Conservation (phyloP, 2,888 invertebrate species). For the Uloborus plumipes region DNA sequence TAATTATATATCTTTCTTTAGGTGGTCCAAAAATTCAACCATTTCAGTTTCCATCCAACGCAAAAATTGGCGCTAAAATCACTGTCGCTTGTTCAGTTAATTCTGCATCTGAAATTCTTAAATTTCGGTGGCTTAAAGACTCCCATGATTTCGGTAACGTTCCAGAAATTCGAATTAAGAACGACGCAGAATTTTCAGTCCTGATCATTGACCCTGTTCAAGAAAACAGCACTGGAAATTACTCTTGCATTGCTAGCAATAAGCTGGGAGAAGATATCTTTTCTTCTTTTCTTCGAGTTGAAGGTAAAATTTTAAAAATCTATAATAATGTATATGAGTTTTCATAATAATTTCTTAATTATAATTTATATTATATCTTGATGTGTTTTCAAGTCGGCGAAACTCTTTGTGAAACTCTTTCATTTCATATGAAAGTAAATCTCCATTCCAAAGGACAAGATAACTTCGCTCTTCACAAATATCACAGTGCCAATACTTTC, state of each 20-base stretch:
- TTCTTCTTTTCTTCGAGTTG: slow-evolving; percentile 46
- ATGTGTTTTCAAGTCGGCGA: too few relatives aligned
- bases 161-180: slow-evolving; percentile 31
- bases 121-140: slow-evolving; percentile 46
- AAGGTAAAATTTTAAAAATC: slow-evolving; percentile 41
- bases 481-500: too few relatives aligned
- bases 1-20: slow-evolving; percentile 4
- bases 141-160: slow-evolving; percentile 2
- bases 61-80: slow-evolving; percentile 22
- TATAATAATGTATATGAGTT: too few relatives aligned
- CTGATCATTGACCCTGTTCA: slow-evolving; percentile 37
- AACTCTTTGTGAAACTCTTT: too few relatives aligned
- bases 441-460: too few relatives aligned
- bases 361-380: too few relatives aligned
- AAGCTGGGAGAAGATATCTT: slow-evolving; percentile 33
- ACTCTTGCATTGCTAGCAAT: slow-evolving; percentile 53
- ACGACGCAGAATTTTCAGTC: slow-evolving; percentile 44
- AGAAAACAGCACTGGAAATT: slow-evolving; percentile 54
- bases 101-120: slow-evolving; percentile 3
- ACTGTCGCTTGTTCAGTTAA: slow-evolving; percentile 35
- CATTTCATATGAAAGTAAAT: too few relatives aligned
- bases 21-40: slow-evolving; percentile 43
- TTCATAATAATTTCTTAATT: too few relatives aligned
- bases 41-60: slow-evolving; percentile 34
- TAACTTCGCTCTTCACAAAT: too few relatives aligned